Conservation (phyloP, 2,797 vertebrate species). For the Rhyacichthys aspro region DNA sequence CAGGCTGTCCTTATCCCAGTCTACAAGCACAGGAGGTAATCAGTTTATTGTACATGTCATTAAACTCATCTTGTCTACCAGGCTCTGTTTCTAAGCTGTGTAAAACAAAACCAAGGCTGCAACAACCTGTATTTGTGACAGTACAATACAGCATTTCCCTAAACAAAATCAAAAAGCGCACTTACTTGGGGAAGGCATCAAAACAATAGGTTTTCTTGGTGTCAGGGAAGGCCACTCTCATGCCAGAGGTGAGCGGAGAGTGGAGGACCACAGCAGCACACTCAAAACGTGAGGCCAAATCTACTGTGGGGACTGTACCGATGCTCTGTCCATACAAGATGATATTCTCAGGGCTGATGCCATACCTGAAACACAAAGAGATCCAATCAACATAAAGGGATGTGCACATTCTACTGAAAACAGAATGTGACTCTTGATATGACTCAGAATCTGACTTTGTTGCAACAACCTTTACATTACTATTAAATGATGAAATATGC, state of each 20-base stretch:
- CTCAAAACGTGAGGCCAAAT: conserved; percentile 95
- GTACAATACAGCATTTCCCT: too few species aligned
- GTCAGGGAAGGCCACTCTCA: conserved; percentile 97
- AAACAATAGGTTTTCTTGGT: conserved; percentile 99
- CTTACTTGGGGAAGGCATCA: conserved; percentile 97
- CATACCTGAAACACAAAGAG: conserved; percentile 81
- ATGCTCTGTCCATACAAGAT: conserved; percentile 97
- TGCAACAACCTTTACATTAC: too few species aligned
- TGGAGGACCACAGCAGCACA: conserved; percentile 96
- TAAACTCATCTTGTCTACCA: too few species aligned
- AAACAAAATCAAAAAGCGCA: conserved; percentile 5
- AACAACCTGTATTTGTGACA: too few species aligned
- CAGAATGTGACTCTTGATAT: too few species aligned
- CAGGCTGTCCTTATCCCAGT: too few species aligned
- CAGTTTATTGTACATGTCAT: too few species aligned
- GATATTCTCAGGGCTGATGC: conserved; percentile 97
- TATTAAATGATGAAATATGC: too few species aligned
- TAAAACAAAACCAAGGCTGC: too few species aligned
- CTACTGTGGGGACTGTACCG: conserved; percentile 95
- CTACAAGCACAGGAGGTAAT: too few species aligned
- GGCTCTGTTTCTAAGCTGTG: too few species aligned
- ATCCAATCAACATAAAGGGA: not conserved
- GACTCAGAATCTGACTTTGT: too few species aligned
- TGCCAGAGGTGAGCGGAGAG: conserved; percentile 96
- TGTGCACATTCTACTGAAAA: not conserved